Conservation (phyloP, 2,113 vertebrate species). For the Stercorarius parasiticus region DNA sequence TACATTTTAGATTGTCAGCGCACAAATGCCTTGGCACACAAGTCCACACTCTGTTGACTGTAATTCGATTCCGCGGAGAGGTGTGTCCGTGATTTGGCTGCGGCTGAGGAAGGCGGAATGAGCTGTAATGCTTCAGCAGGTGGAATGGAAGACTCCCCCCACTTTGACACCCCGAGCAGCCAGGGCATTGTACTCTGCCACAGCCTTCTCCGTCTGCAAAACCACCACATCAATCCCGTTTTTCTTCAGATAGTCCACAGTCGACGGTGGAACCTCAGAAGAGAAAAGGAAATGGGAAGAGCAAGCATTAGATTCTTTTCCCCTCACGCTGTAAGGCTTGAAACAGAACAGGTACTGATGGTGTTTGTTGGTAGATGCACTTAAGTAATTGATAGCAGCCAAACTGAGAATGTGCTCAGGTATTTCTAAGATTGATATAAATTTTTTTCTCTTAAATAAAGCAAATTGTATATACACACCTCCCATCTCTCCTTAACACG, state of each 20-base stretch:
- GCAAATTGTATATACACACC: neutral
- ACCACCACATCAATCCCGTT: constrained; percentile 83
- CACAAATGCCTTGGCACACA: neutral
- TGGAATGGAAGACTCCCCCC: constrained; percentile 96
- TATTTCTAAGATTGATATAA: neutral
- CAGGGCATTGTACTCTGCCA: constrained; percentile 88
- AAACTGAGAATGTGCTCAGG: neutral
- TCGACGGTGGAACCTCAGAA: constrained; percentile 84
- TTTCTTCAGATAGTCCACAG: constrained; percentile 84
- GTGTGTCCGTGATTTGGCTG: neutral
- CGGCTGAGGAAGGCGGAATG: rapidly evolving
- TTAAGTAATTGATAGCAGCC: neutral
- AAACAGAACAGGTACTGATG: neutral
- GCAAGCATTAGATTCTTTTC: neutral
- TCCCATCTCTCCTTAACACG: neutral
- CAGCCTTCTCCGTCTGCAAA: constrained; percentile 89
- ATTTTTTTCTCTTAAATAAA: neutral
- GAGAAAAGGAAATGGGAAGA: neutral
- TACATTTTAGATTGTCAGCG: neutral
- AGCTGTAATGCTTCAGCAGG: constrained; percentile 75
- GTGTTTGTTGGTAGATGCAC: neutral
- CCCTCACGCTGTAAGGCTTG: neutral
- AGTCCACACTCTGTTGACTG: neutral
- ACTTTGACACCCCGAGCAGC: constrained; percentile 82
- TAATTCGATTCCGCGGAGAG: neutral